These are phyloP conservation scores for Ameiurus melas DNA, from an alignment of 2,113 vertebrate genomes.

Conservation along the genomic window DNA sequence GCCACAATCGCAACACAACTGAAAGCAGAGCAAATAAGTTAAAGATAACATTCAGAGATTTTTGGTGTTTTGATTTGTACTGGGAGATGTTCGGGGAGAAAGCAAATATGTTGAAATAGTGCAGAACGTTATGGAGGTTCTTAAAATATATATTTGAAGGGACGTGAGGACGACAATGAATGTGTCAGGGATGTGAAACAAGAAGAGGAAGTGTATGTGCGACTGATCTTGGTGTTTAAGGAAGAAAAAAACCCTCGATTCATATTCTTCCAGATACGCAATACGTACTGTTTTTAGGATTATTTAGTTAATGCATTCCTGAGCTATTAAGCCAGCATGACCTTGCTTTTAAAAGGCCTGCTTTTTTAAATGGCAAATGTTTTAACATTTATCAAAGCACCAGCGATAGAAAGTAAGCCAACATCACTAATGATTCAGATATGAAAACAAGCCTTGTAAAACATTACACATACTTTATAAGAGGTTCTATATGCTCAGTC, in stretches of 20 bases:
- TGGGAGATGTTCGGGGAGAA: background rate
- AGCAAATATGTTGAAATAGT: background rate
- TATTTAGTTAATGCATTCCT: background rate
- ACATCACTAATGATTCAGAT: background rate
- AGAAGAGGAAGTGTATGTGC: background rate
- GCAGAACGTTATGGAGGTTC: background rate
- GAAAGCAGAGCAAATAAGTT: background rate
- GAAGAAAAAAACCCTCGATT: background rate
- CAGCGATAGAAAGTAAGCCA: background rate
- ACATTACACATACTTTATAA: background rate
- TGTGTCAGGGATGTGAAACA: background rate
- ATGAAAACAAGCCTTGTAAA: background rate
- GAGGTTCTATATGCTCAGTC: background rate
- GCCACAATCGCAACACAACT: no score
- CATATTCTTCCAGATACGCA: background rate
- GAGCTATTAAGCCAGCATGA: background rate
- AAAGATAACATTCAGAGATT: background rate
- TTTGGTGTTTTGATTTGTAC: background rate
- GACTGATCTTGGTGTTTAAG: background rate
- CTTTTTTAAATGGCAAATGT: background rate
- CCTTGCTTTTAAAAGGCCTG: constrained; percentile 3
- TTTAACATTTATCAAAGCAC: background rate
- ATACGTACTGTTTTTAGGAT: background rate
- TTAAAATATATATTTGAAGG: background rate
- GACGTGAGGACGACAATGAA: background rate